Base-by-base conservation (phyloP, 1,140 invertebrate genomes). In the Aphaenogaster ashmeadi region DNA sequence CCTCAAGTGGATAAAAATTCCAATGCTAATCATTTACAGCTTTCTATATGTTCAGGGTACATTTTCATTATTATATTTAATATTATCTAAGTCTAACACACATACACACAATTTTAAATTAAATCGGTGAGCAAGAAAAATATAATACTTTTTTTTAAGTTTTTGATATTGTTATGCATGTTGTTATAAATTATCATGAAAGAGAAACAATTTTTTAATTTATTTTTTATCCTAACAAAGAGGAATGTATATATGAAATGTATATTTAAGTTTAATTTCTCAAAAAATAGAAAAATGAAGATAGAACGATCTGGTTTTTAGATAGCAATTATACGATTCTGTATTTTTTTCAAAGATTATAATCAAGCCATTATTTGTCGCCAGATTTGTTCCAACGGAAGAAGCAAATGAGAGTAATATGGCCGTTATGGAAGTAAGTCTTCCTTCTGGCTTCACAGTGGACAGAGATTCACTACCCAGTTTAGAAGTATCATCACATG, bases 1-100 rank as follows among this genome's bases (percentile, higher is more conserved):
- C 98, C 98, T 13, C 97, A 98, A 87, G 97, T 99, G 3, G 98
- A 98, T 94, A 97, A 97, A 90, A 98, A 97, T 89, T 98, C 98
- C 0, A 98, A 98, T 90, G 96, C 96, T 11, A 97, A 98, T 93
- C 97, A 98, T 89, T 95, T 99, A 66, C 97, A 98, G 93, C 95
- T 99, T 0, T 98, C 98, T 18, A 96, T 99, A 87, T 99, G 98
- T 92, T 97, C 97, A 86, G 97, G 97, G 97, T 98, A 95, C 93
- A 38, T 91, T 18, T 38, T 9, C 13, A 0, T 41, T 52, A 33
- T 66, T 56, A 15, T 74, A 58, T 52, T 60, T 77, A 38, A 44
- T 33, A 62, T 62, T 60, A 6, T 15, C 7, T 38, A 21, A 64
- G 2, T 36, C 1, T 38, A 47, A 64, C 27, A 27, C 27, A 27